Evolutionary conservation across 2,888 invertebrate species (phyloP), one percentile per base, ranked within the genome.

Genomic region (Drosophila mayaguana): DNA sequence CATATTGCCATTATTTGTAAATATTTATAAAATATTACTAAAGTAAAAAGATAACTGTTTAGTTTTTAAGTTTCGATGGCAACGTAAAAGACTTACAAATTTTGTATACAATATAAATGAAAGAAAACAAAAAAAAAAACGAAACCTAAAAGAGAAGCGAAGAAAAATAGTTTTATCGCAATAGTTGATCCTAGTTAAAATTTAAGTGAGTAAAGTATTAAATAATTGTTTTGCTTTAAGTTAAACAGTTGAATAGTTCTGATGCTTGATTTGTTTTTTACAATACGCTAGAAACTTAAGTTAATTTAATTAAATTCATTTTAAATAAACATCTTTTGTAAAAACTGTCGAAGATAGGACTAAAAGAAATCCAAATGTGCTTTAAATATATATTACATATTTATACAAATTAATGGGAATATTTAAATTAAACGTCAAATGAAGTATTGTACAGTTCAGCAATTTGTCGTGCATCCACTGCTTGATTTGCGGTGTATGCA

Each of bases 1-100:
- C 80, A 73, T 65, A 79, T 89, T 89, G 83, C 89, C 90, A 84
- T 90, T 88, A 83, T 59, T 66, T 83, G 61, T 84, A 90, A 64
- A 88, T 90, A 84, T 88, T 90, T 90, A 90, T 86, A 78, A 69
- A 78, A 80, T 54, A 71, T 65, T 63, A 40, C 1, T 70, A 70
- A 36, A 74, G 20, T 11, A 50, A 34, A 60, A 60, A 61, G 32
- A 53, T 66, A 57, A 60, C 70, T 78, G 61, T 77, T 72, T 72
- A 61, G 66, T 59, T 53, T 45, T 48, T 64, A 73, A 67, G 65
- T 28, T 63, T 25, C 69, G 70, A 69, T 63, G 65, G 61, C 88
- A 83, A 85, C 83, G 53, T 18, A 77, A 83, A 85, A 85, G 84
- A 85, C 85, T 84, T 83, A 14, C 68, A 72, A 63, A 55, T 48